phyloP scores from a whole-genome alignment of 2,888 invertebrate species.

The Diarsia dahlii region DNA sequence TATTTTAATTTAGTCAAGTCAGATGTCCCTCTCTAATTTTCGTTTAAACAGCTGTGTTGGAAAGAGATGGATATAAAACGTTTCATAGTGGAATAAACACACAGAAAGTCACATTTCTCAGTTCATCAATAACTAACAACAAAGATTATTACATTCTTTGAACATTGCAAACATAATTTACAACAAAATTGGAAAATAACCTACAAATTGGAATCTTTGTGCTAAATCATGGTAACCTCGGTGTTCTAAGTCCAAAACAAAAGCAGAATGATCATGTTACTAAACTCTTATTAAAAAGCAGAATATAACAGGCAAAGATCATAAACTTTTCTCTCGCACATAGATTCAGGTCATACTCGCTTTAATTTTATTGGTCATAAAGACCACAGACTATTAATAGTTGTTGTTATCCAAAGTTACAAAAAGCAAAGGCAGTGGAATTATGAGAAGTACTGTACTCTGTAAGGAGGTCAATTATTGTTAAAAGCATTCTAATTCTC shows the following conservation, averaged over 20 bases:
- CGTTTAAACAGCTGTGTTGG: constrained; percentile 41
- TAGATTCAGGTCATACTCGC: constrained; percentile 47
- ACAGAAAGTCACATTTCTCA: constrained; percentile 33
- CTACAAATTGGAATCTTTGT: constrained; percentile 37
- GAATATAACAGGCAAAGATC: background rate
- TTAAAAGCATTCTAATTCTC: constrained; percentile 5
- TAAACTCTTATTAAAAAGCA: background rate
- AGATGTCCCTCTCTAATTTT: constrained; percentile 31
- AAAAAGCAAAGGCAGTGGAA: constrained; percentile 1
- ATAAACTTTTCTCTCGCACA: constrained; percentile 22
- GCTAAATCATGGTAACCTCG: constrained; percentile 32
- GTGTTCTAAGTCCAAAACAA: constrained; percentile 15
- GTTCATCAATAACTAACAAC: constrained; percentile 8
- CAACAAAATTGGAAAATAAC: constrained; percentile 42
- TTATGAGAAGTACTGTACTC: background rate
- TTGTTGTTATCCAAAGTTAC: constrained; percentile 29
- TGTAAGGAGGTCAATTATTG: constrained; percentile 33
- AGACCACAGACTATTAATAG: constrained; percentile 41
- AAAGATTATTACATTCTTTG: background rate
- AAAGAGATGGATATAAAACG: constrained; percentile 41
- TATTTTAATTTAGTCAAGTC: constrained; percentile 26
- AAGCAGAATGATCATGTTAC: constrained; percentile 1
- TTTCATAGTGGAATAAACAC: constrained; percentile 44
- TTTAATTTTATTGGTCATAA: constrained; percentile 46
- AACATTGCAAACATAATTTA: constrained; percentile 24